These are phyloP conservation scores for Amphiprion percula DNA, from an alignment of 2,113 vertebrate species.

Conservation along the genomic window DNA sequence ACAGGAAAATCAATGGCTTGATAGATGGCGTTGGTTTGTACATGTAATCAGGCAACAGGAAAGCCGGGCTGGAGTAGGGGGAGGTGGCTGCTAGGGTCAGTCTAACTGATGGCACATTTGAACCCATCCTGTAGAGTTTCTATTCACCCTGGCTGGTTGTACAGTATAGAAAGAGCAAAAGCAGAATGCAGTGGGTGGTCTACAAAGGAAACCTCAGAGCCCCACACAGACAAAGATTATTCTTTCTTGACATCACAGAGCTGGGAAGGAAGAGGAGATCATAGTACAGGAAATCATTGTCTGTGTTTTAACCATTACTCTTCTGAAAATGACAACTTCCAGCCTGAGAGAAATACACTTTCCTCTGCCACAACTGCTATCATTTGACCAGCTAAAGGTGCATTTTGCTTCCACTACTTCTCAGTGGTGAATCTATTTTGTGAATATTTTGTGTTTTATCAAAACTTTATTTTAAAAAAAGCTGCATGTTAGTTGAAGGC, in stretches of 20 bases:
- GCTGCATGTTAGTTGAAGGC: not conserved
- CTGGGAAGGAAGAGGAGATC: constrained; percentile 33
- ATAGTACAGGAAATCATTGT: constrained; percentile 59
- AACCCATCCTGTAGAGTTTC: constrained; percentile 67
- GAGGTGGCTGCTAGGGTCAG: constrained; percentile 63
- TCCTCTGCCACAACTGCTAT: constrained; percentile 4
- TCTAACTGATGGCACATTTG: constrained; percentile 71
- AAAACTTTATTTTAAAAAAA: not conserved
- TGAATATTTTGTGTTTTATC: not conserved
- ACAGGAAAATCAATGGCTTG: constrained; percentile 81
- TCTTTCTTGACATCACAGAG: constrained; percentile 50
- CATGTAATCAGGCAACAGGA: constrained; percentile 76
- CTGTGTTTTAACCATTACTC: constrained; percentile 53
- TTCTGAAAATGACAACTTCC: constrained; percentile 41
- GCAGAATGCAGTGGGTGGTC: constrained; percentile 49
- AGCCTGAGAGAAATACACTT: constrained; percentile 21
- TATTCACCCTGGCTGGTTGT: constrained; percentile 39
- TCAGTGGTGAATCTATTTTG: not conserved
- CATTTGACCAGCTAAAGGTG: constrained; percentile 1
- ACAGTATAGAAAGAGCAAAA: constrained; percentile 29
- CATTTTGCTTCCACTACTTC: not conserved
- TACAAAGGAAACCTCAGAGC: constrained; percentile 35
- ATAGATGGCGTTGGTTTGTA: constrained; percentile 77
- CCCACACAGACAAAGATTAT: constrained; percentile 39
- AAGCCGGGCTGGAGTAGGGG: constrained; percentile 46